A percentile compares a stretch with the other conserved stretches of the same genome.
phyloP scores from a whole-genome alignment of 1,140 invertebrate genomes.

The Trichoplusia ni region DNA sequence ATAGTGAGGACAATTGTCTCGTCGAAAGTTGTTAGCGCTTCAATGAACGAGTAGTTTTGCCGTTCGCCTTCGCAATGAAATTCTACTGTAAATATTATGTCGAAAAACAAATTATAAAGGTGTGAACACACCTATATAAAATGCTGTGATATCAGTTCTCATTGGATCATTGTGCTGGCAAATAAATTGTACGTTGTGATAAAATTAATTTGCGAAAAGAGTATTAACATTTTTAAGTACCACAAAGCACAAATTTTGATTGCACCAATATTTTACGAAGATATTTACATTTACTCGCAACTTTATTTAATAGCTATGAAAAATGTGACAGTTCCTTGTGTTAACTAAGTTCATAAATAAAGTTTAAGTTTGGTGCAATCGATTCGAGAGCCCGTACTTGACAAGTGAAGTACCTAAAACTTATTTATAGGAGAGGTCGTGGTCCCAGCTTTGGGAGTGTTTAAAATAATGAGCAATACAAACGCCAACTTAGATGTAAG shows the following conservation, averaged over 20 bases:
- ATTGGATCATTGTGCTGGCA: conserved; percentile 47
- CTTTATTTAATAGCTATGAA: conserved; percentile 7
- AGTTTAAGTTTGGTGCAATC: conserved; percentile 29
- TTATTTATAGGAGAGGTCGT: conserved; percentile 24
- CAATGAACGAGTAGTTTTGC: conserved; percentile 29
- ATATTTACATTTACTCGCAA: conserved; percentile 8
- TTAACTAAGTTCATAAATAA: conserved; percentile 31
- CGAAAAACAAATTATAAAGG: conserved; percentile 46
- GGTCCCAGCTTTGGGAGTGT: conserved; percentile 36
- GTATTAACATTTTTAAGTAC: background rate
- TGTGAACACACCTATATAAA: conserved; percentile 65
- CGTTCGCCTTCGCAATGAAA: conserved; percentile 37
- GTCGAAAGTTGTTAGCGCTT: conserved; percentile 36
- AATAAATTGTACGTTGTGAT: conserved; percentile 26
- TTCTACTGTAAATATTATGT: conserved; percentile 69
- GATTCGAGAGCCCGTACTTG: conserved; percentile 22
- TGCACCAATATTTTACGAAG: conserved; percentile 15
- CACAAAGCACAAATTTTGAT: conserved; percentile 4
- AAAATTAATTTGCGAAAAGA: conserved; percentile 24
- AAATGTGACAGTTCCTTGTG: conserved; percentile 30
- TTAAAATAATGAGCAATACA: conserved; percentile 66
- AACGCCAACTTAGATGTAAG: conserved; percentile 75
- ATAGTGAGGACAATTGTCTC: conserved; percentile 43
- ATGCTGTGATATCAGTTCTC: conserved; percentile 80
- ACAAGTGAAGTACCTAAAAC: conserved; percentile 24